Evolutionary conservation across 2,113 vertebrate genomes (phyloP), one percentile per base, ranked within the genome.

Genomic region (Trematocara nigrifrons): DNA sequence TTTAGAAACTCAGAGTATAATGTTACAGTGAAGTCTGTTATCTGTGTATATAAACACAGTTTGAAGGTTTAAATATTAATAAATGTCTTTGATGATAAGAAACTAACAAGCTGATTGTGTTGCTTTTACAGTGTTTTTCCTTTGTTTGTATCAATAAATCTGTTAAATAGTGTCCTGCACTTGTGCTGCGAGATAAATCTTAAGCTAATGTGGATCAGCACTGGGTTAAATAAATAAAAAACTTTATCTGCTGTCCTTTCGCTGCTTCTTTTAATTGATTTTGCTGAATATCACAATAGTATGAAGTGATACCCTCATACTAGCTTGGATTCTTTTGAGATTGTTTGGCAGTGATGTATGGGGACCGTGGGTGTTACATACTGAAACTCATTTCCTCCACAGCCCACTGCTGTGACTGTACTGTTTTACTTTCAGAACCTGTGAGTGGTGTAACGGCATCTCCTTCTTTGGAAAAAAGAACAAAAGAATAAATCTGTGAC

Each of bases 321-420:
- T 29, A 5, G 42, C 6, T 47, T 7, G 45, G 5, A n/a, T 47
- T 66, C 35, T 61, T 74, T 3, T 53, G 42, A 52, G 7, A 16
- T 18, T 31, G 15, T 71, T 81, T 53, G 10, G 18, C 22, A 10
- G 5, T 15, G 47, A 5, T 84, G 20, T 61, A 1, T 86, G 49
- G 16, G 6, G 80, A 10, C 18, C 2, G 54, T 88, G 81, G 69
- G 85, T 56, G 89, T 54, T 57, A 77, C 54, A 59, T 76, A 33
- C 15, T 45, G 47, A 89, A 86, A 85, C 83, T 80, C 69, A 81
- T 71, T 88, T 83, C 82, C 82, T 77, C 79, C 35, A 5, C 85
- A 80, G 76, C 89, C 79, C 79, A 88, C 86, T 82, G 16, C 8
- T 15, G 29, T 79, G 69, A 83, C 26, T 91, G 12, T 10, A 47